phyloP scores from a whole-genome alignment of 2,888 invertebrate species.

The Agrotis segetum region DNA sequence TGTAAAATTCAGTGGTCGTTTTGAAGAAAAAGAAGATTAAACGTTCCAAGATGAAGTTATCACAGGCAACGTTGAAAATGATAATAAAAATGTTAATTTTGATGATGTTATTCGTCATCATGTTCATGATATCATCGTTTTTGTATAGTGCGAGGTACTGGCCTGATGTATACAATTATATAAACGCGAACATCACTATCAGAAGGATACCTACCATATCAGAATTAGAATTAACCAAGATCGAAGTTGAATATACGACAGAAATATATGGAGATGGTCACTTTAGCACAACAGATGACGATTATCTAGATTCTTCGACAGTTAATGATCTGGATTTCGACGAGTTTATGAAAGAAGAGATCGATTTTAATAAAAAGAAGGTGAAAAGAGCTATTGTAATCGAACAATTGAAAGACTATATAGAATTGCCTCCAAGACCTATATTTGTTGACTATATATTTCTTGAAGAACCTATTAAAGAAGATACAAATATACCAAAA shows the following conservation, averaged over 20 bases:
- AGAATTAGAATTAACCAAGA: constrained; percentile 77
- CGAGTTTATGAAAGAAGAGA: constrained; percentile 72
- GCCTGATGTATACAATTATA: constrained; percentile 85
- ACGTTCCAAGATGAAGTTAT: constrained; percentile 74
- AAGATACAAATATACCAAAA: constrained; percentile 24
- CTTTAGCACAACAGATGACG: constrained; percentile 70
- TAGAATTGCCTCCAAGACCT: constrained; percentile 55
- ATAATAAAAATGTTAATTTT: constrained; percentile 77
- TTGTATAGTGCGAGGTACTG: constrained; percentile 84
- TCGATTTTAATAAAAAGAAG: constrained; percentile 59
- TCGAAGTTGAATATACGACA: constrained; percentile 73
- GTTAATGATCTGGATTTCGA: constrained; percentile 69
- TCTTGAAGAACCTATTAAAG: constrained; percentile 67
- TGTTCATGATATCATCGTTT: constrained; percentile 79
- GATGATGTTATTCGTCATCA: constrained; percentile 78
- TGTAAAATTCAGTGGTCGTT: constrained; percentile 2
- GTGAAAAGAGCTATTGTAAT: constrained; percentile 64
- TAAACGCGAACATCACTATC: constrained; percentile 85
- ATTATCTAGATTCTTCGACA: constrained; percentile 70
- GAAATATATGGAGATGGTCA: constrained; percentile 63
- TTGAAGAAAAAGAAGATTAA: background rate
- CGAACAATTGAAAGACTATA: constrained; percentile 63
- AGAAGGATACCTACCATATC: constrained; percentile 83
- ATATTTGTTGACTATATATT: constrained; percentile 79
- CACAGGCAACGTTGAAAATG: constrained; percentile 74